Evolutionary conservation across 2,113 vertebrate species (phyloP).

Genomic region (Takifugu flavidus): DNA sequence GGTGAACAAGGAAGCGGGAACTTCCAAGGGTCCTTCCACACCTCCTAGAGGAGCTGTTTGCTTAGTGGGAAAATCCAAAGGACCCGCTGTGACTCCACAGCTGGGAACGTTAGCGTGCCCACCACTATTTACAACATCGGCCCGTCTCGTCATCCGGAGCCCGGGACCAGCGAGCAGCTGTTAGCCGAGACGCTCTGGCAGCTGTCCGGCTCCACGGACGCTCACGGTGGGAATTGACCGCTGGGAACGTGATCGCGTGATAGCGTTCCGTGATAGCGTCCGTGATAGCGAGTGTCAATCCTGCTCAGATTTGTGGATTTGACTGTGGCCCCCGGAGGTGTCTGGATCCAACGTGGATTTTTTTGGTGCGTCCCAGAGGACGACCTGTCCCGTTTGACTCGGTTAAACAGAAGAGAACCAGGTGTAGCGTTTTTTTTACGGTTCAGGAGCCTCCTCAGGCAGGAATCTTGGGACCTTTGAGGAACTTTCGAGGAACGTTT

Average conservation of each 20-base stretch:
- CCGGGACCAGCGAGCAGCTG: slow-evolving; percentile 40
- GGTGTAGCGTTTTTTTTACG: slow-evolving; percentile 35
- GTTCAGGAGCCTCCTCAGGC: slow-evolving; percentile 9
- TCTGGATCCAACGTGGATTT: slow-evolving; percentile 26
- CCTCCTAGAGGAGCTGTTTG: neutral
- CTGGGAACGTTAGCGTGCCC: slow-evolving; percentile 21
- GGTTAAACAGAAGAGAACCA: slow-evolving; percentile 12
- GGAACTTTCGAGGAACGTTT: neutral
- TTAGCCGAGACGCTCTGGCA: slow-evolving; percentile 37
- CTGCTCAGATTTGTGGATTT: slow-evolving; percentile 27
- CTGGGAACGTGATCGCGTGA: slow-evolving; percentile 38
- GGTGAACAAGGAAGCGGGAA: neutral
- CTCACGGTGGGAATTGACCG: slow-evolving; percentile 39
- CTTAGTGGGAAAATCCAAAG: slow-evolving; percentile 16
- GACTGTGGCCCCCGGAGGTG: slow-evolving; percentile 20
- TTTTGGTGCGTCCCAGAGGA: slow-evolving; percentile 26
- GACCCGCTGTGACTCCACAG: slow-evolving; percentile 1
- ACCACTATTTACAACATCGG: slow-evolving; percentile 13
- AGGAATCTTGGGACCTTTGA: neutral
- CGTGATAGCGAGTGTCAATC: slow-evolving; percentile 4
- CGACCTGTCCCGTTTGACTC: slow-evolving; percentile 17
- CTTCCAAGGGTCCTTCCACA: neutral
- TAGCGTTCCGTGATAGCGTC: too few relatives aligned
- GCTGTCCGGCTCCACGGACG: slow-evolving; percentile 28
- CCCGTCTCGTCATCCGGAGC: slow-evolving; percentile 16